Evolutionary conservation across 2,888 invertebrate species (phyloP), one percentile per base, ranked within the genome.

Genomic region (Augochlorella aurata): DNA sequence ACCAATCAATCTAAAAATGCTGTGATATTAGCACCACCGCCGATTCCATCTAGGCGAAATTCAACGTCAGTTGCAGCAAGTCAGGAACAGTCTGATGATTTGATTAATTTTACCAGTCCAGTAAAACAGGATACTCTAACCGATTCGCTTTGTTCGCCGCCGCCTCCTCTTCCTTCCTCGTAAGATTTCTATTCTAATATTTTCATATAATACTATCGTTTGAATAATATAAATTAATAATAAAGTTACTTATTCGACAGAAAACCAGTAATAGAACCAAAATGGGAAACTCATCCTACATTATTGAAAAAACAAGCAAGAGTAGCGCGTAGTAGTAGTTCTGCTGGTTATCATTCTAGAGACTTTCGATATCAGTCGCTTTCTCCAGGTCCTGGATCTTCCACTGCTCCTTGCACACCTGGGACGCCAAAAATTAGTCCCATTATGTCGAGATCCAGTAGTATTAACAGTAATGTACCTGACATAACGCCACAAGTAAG

Each of bases 1-100:
- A 93, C 94, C 67, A 94, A 93, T 89, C 93, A 94, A 78, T 88
- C 92, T 45, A 94, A 92, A 90, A 92, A 94, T 79, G 89, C 93
- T 76, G 90, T 89, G 78, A 92, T 91, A 76, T 94, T 95, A 79
- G 95, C 94, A 82, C 94, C 94, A 49, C 95, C 95, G 61, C 94
- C 93, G 44, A 89, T 93, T 83, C 93, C 93, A 38, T 91, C 89
- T 83, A 90, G 93, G 83, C 91, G 92, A 88, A 93, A 93, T 89
- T 93, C 93, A 54, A 92, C 92, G 16, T 90, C 92, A 45, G 88
- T 90, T 38, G 82, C 90, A 3, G 87, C 90, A 16, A 89, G 85
- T 74, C 89, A 87, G 50, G 88, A 75, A 77, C 84, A 89, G 68
- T 87, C 91, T 49, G 90, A 89, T 24, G 93, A 93, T 82, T 87